These are phyloP conservation scores for Coremacera marginata DNA, from an alignment of 2,888 invertebrate species.

Conservation along the genomic window DNA sequence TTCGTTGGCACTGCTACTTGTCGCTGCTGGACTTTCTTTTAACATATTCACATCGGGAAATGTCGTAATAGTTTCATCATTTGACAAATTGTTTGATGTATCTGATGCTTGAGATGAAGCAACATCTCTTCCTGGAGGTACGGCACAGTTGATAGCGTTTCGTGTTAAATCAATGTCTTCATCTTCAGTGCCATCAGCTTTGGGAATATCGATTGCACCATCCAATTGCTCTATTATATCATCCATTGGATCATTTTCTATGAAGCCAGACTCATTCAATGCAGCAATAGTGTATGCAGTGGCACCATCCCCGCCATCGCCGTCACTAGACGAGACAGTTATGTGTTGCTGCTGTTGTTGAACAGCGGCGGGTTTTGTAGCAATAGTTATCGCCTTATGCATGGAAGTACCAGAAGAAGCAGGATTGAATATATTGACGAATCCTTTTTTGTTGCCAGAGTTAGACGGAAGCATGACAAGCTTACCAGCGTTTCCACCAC, in stretches of 20 bases:
- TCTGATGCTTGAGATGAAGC: not conserved
- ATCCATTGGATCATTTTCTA: slow-evolving; percentile 62
- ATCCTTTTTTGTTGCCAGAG: slow-evolving; percentile 70
- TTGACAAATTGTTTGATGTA: not conserved
- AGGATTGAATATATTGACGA: slow-evolving; percentile 71
- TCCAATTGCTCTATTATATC: slow-evolving; percentile 67
- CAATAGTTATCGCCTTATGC: slow-evolving; percentile 59
- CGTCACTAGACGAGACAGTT: slow-evolving; percentile 40
- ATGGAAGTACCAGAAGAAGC: slow-evolving; percentile 46
- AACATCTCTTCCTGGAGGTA: not conserved
- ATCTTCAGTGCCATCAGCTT: slow-evolving; percentile 25
- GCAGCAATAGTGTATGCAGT: slow-evolving; percentile 50
- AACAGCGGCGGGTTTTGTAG: slow-evolving; percentile 49
- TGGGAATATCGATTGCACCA: slow-evolving; percentile 57
- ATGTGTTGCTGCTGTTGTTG: slow-evolving; percentile 47
- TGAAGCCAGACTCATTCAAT: slow-evolving; percentile 52
- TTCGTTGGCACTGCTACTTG: not conserved
- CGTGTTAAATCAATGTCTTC: slow-evolving; percentile 48
- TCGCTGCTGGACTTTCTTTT: not conserved
- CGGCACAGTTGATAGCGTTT: not conserved
- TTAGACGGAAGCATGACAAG: slow-evolving; percentile 70
- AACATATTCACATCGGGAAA: no score
- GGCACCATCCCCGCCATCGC: slow-evolving; percentile 43
- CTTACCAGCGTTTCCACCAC: slow-evolving; percentile 62
- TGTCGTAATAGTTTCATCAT: not conserved